Base-by-base conservation (phyloP, 2,797 vertebrate genomes). In the Scleropages formosus region DNA sequence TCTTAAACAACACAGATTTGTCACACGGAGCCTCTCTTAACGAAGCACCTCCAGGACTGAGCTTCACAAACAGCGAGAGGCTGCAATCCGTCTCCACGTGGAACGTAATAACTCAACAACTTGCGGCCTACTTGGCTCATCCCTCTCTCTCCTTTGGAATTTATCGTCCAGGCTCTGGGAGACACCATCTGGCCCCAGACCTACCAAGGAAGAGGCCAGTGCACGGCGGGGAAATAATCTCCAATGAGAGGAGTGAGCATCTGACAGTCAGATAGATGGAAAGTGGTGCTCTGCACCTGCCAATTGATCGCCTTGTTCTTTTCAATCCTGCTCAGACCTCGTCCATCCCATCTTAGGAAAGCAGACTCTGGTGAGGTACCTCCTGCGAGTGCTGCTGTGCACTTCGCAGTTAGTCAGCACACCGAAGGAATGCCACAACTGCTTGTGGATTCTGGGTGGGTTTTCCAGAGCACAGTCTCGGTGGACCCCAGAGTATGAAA, bases 1-100 rank as follows among this genome's bases (percentile, higher is more conserved):
- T 22, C 56, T 76, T 44, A 69, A 69, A 51, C 67, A 69, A 58
- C 46, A 62, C 66, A 75, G 65, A 75, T 67, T 44, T 46, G 62
- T 75, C 51, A 68, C 56, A 60, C 31, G 13, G 22, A n/a, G 24
- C 10, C 8, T 56, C 61, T 20, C 18, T 53, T 59, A 72, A n/a
- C 18, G 27, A 39, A 31, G 31, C 53, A 16, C 59, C 47, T 24
- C 63, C 24, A 39, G 26, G n/a, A 60, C 24, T 27, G 56, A 69
- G 31, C 18, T 47, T 47, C 51, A 39, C 3, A 44, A 49, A 10
- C 24, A 31, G 72, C 16, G 39, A 75, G 47, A 60, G 31, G 27
- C 44, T 31, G 65, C 27, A 61, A 18, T 56, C 16, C 15, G 20
- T 69, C 65, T 68, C 49, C 22, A 11, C n/a, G 39, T 60, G 65